Evolutionary conservation across 2,888 invertebrate genomes (phyloP), one percentile per base, ranked within the genome.

Genomic region (Cremastobaeus sp.): DNA sequence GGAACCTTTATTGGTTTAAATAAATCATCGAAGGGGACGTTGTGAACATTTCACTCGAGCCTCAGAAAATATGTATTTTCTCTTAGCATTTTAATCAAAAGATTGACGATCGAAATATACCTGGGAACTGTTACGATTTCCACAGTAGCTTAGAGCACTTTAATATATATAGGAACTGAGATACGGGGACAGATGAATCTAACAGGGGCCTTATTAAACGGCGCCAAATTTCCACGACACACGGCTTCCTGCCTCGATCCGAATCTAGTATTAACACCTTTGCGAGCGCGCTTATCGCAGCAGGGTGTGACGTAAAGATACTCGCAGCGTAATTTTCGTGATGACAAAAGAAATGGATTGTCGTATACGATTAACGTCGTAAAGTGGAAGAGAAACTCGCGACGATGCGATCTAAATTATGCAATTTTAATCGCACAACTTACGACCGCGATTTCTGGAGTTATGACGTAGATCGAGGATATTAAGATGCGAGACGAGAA

Each of bases 401-500:
- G 34, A 17, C 18, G 25, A 48, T 48, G 57, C 55, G 48, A 69
- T 69, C 69, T 69, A 69, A 69, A 69, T 68, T 68, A 68, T 68
- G 34, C 68, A 41, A 68, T 50, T 68, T 50, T 25, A 68, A 68
- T 68, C 68, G 15, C 28, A 52, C 6, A 57, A 66, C 30, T 28
- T 15, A 11, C 32, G 32, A 37, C 17, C 41, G 3, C 12, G 48
- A 37, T 54, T 54, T 9, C 43, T 32, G 18, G 12, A 66, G 18
- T 57, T 55, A 54, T 50, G 39, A 66, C 50, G 32, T 17, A 57
- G 55, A 65, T 55, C 18, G 12, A 9, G 9, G 21, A 43, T 47
- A 39, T 39, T 15, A 30, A 45, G 54, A 47, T 65, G 52, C 41
- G 4, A 45, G 17, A 15, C 32, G 32, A 21, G 35, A 21, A 34